These are phyloP conservation scores for Erannis defoliaria DNA, from an alignment of 2,888 invertebrate species.

Conservation along the genomic window DNA sequence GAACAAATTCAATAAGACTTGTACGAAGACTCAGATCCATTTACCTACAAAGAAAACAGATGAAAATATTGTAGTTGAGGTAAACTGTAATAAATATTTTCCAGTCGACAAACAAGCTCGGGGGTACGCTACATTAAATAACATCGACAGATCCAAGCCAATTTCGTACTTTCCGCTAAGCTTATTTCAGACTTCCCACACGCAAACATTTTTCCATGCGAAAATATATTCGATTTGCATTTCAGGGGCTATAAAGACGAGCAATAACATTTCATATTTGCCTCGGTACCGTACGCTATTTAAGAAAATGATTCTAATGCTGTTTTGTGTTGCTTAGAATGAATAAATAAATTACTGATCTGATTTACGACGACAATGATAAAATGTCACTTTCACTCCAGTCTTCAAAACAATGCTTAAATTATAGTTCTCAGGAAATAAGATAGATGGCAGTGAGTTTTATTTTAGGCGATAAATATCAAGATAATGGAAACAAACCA, in stretches of 20 bases:
- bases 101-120: conserved; percentile 76
- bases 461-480: no score
- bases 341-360: conserved; percentile 21
- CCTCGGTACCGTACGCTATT: conserved; percentile 44
- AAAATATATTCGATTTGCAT: conserved; percentile 78
- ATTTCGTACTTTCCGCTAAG: conserved; percentile 78
- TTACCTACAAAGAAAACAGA: conserved; percentile 50
- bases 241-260: conserved; percentile 63
- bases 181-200: conserved; percentile 76
- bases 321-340: conserved; percentile 28
- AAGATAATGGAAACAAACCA: no score
- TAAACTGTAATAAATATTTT: conserved; percentile 77
- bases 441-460: no score
- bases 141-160: conserved; percentile 82
- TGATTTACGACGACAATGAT: conserved; percentile 15
- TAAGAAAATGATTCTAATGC: conserved; percentile 48
- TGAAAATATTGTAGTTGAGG: conserved; percentile 61
- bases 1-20: conserved; percentile 4
- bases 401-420: no score
- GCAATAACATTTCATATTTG: conserved; percentile 61
- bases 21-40: conserved; percentile 16
- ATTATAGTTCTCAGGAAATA: no score
- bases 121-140: conserved; percentile 78
- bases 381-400: background rate
- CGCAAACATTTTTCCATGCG: conserved; percentile 74